Evolutionary conservation across 2,113 vertebrate genomes (phyloP), one percentile per base, ranked within the genome.

Genomic region (Sturnus vulgaris): DNA sequence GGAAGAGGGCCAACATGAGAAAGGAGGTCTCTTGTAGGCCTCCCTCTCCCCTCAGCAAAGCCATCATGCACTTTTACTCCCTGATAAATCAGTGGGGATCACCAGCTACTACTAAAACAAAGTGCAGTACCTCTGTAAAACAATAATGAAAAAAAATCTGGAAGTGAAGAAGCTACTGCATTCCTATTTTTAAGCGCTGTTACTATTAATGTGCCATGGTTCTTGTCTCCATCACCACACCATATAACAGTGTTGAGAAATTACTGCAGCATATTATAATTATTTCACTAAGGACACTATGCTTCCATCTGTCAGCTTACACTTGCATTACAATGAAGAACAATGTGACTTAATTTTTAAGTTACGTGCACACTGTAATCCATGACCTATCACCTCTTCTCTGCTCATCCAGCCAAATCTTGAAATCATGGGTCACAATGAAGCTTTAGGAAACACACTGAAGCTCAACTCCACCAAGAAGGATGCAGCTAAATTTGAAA

Each of bases 151-250:
- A 56, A 33, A 53, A 76, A 53, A 28, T 15, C 39, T 88, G 50
- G 46, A 85, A 75, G 50, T 7, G 7, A 71, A 87, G 70, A 78
- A 90, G 50, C 39, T 42, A 42, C 39, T 4, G 31, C 4, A 5
- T 21, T 95, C 70, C 76, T 87, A 53, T 87, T 93, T 96, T 88
- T 78, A 92, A 92, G 61, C 61, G 59, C 31, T 61, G 31, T 73
- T 76, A 76, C 93, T 92, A 96, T 46, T 76, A 81, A 87, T 1
- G 10, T 42, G 24, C 69, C 90, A 78, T 0, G 0, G 88, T 68
- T 89, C 82, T 85, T 52, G 44, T 64, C 92, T 92, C 80, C 64
- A 84, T 40, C 56, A 24, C 69, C 69, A 46, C 13, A 70, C 46
- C 52, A 24, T 47, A 68, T 50, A 92, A 91, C 30, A 68, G n/a